Conservation (phyloP, 1,140 invertebrate species). For the Drosophila tani region DNA sequence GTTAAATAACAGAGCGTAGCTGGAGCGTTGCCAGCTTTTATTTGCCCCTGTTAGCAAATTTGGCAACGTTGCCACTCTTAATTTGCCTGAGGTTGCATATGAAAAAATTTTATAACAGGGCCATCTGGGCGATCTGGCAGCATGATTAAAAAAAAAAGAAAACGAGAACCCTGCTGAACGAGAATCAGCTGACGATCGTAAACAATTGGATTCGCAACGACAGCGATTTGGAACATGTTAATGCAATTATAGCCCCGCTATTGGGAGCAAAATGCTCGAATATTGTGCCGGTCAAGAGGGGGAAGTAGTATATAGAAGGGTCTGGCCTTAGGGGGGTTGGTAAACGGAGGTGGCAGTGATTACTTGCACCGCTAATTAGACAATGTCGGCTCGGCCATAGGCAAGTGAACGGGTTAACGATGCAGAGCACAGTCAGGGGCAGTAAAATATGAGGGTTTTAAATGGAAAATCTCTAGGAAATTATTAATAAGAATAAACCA, state of each 20-base stretch:
- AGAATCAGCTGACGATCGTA: no score
- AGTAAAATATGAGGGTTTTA: background rate
- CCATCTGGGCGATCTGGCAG: no score
- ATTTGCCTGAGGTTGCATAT: no score
- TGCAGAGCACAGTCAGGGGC: conserved; percentile 4
- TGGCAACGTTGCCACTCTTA: no score
- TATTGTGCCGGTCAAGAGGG: conserved; percentile 1
- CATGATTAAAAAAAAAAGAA: no score
- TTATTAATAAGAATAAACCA: background rate
- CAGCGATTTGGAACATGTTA: conserved; percentile 71
- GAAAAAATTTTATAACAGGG: no score
- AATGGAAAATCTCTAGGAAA: background rate
- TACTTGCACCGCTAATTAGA: conserved; percentile 56
- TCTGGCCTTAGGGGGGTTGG: background rate
- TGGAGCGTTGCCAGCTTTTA: no score
- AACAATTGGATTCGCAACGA: no score
- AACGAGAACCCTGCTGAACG: no score
- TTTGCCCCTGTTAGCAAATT: no score
- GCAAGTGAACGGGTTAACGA: conserved; percentile 8
- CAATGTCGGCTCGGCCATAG: conserved; percentile 18
- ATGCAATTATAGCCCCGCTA: conserved; percentile 74
- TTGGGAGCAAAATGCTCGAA: conserved; percentile 53
- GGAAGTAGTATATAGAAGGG: background rate
- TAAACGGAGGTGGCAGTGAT: conserved; percentile 28
- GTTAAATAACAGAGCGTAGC: no score